Evolutionary conservation across 2,797 vertebrate species (phyloP).

Genomic region (Gorsachius magnificus): DNA sequence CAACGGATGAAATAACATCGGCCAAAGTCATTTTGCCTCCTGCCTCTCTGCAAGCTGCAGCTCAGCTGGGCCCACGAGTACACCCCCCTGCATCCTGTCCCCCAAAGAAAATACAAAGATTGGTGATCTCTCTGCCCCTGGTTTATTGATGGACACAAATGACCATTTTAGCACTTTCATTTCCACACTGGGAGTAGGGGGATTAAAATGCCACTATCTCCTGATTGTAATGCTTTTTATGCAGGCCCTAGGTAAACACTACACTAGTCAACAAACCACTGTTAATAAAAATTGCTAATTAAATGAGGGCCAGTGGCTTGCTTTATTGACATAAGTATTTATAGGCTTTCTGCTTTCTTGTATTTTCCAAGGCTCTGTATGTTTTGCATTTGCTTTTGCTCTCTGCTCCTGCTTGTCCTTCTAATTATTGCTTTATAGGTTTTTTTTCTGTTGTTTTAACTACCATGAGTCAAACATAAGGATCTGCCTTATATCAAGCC

Average conservation of each 20-base stretch:
- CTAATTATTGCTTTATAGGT: not conserved
- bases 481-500: not conserved
- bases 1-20: not conserved
- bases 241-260: slow-evolving; percentile 28
- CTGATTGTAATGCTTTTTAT: slow-evolving; percentile 33
- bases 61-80: not conserved
- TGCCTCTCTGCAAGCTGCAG: not conserved
- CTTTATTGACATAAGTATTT: slow-evolving; percentile 57
- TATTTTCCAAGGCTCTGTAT: slow-evolving; percentile 1
- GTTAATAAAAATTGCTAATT: slow-evolving; percentile 60
- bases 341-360: slow-evolving; percentile 10
- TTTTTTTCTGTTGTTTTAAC: not conserved
- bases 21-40: not conserved
- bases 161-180: slow-evolving; percentile 24
- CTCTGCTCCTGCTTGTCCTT: not conserved
- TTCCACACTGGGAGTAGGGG: slow-evolving; percentile 27
- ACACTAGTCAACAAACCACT: slow-evolving; percentile 36
- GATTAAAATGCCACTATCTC: slow-evolving; percentile 46
- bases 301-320: slow-evolving; percentile 16
- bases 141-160: slow-evolving; percentile 1
- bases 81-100: not conserved
- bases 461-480: not conserved
- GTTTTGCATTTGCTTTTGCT: slow-evolving; percentile 13
- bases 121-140: not conserved
- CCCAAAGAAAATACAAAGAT: not conserved